phyloP scores from a whole-genome alignment of 53 echinoderm and acorn worm genomes.

The Mesocentrotus franciscanus region DNA sequence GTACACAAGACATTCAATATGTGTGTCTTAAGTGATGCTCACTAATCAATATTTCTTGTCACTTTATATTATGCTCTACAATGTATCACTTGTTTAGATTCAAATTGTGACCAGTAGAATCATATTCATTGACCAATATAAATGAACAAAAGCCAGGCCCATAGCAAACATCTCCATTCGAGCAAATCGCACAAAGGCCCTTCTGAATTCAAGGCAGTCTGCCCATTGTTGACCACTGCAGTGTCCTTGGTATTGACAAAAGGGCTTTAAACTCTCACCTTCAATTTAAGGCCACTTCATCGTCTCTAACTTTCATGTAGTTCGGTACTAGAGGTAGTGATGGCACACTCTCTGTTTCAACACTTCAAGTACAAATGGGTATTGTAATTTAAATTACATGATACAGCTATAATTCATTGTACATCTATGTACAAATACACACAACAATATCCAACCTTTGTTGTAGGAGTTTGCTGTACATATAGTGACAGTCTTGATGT shows the following conservation, averaged over 20 bases:
- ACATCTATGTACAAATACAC: not conserved
- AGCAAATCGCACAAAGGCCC: slow-evolving; percentile 26
- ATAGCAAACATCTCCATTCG: not conserved
- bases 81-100: slow-evolving; percentile 29
- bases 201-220: slow-evolving; percentile 10
- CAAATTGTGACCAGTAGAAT: slow-evolving; percentile 38
- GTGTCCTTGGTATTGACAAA: slow-evolving; percentile 37
- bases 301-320: slow-evolving; percentile 7
- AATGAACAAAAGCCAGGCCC: slow-evolving; percentile 25
- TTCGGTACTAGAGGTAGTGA: not conserved
- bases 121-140: slow-evolving; percentile 40
- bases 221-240: slow-evolving; percentile 19
- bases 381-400: slow-evolving; percentile 10
- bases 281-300: slow-evolving; percentile 48
- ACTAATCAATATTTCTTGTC: slow-evolving; percentile 12
- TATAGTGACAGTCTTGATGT: not conserved
- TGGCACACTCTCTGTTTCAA: slow-evolving; percentile 5
- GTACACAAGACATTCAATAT: not conserved
- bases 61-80: not conserved
- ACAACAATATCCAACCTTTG: not conserved
- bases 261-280: slow-evolving; percentile 59
- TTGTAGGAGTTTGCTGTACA: too few species aligned
- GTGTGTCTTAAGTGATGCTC: not conserved
- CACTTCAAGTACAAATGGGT: slow-evolving; percentile 18
- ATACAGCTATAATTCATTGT: not conserved